Conservation (phyloP, 2,888 invertebrate species). For the Trachelus troglodyta region DNA sequence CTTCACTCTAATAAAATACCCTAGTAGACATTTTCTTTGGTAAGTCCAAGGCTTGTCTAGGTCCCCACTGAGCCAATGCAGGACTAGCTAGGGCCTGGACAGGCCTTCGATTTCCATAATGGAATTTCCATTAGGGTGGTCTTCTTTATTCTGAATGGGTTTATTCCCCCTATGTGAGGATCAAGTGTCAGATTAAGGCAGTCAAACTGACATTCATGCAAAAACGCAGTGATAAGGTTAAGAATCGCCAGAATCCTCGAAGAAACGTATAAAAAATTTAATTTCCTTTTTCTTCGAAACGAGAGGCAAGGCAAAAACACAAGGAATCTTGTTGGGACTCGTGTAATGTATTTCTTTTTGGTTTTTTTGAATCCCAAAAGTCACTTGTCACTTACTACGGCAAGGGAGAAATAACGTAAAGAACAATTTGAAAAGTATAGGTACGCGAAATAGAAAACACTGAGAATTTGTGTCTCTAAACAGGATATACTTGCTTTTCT, state of each 20-base stretch:
- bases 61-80: neutral
- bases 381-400: neutral
- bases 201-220: neutral
- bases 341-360: neutral
- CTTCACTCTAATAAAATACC: neutral
- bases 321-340: neutral
- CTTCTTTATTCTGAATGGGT: no score
- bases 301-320: neutral
- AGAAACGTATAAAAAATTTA: neutral
- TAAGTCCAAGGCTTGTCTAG: neutral
- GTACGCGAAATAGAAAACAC: neutral
- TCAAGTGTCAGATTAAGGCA: neutral
- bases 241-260: neutral
- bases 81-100: neutral
- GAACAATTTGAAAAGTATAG: neutral
- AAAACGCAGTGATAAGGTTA: neutral
- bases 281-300: neutral
- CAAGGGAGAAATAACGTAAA: neutral
- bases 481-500: neutral
- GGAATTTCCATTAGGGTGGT: neutral
- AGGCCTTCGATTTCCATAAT: neutral
- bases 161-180: no score
- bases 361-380: neutral
- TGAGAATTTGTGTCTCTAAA: neutral
- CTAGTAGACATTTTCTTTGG: neutral